Percentiles rank a stretch among this genome's conserved stretches.
These are phyloP conservation scores for Malacoraja senta DNA, from an alignment of 2,797 vertebrate genomes.

Conservation along the genomic window DNA sequence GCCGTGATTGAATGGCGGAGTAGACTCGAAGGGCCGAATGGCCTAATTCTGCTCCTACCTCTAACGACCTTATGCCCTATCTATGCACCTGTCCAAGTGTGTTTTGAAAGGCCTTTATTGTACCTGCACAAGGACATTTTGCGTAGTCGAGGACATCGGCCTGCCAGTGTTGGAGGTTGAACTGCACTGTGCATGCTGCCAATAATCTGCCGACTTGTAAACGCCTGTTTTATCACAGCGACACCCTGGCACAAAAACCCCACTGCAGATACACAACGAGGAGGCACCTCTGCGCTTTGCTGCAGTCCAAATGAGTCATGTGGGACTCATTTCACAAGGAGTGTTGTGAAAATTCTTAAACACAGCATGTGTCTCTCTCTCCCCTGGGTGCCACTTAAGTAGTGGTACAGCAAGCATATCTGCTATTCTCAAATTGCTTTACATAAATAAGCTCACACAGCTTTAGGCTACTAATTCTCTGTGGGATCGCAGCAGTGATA, in stretches of 20 bases:
- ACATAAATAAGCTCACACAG: conserved; percentile 12
- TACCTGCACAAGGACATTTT: too few species aligned
- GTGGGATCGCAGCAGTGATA: neutral
- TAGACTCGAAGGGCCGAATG: too few species aligned
- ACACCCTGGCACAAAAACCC: neutral
- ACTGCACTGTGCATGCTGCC: neutral
- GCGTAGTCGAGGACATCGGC: neutral
- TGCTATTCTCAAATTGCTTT: conserved; percentile 30
- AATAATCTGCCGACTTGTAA: neutral
- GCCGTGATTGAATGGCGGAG: too few species aligned
- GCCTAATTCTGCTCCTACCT: too few species aligned
- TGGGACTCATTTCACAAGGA: neutral
- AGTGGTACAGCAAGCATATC: neutral
- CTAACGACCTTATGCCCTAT: too few species aligned
- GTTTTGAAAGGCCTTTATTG: too few species aligned
- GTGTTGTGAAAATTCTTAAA: conserved; percentile 33
- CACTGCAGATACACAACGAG: neutral
- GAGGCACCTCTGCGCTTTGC: conserved; percentile 6
- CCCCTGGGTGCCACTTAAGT: conserved; percentile 28
- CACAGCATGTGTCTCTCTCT: neutral
- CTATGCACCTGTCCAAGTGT: too few species aligned
- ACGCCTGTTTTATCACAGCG: neutral
- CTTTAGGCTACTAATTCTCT: conserved; percentile 24
- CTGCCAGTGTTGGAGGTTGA: neutral
- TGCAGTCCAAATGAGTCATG: neutral